These are phyloP conservation scores for Sorex fumeus DNA, from an alignment of 2,113 vertebrate genomes.

Conservation along the genomic window DNA sequence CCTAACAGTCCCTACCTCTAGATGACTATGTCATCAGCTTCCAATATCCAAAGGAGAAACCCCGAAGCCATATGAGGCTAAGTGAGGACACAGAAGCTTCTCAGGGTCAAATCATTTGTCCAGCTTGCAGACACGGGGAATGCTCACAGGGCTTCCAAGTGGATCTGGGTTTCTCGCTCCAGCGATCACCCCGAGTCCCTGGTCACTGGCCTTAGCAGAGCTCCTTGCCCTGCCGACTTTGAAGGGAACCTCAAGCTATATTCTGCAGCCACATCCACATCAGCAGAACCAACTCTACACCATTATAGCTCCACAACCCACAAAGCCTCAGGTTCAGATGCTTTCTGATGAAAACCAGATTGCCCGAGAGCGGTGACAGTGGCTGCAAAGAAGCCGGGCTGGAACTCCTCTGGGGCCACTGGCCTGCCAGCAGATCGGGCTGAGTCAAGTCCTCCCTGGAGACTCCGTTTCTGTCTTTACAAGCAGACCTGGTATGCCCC, in stretches of 20 bases:
- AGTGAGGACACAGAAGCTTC: background rate
- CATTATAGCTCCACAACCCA: background rate
- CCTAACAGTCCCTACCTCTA: background rate
- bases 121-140: background rate
- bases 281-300: background rate
- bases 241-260: background rate
- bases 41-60: background rate
- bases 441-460: background rate
- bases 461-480: background rate
- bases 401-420: background rate
- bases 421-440: background rate
- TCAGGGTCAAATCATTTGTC: background rate
- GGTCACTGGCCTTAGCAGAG: background rate
- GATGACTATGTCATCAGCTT: background rate
- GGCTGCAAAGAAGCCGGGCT: background rate
- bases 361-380: background rate
- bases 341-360: background rate
- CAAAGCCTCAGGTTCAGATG: background rate
- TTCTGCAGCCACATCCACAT: background rate
- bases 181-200: background rate
- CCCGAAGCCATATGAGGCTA: background rate
- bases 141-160: background rate
- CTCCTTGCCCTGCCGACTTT: background rate
- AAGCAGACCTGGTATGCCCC: background rate
- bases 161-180: slow-evolving; percentile 8